phyloP scores from a whole-genome alignment of 2,888 invertebrate genomes.

The Epinotia demarniana region DNA sequence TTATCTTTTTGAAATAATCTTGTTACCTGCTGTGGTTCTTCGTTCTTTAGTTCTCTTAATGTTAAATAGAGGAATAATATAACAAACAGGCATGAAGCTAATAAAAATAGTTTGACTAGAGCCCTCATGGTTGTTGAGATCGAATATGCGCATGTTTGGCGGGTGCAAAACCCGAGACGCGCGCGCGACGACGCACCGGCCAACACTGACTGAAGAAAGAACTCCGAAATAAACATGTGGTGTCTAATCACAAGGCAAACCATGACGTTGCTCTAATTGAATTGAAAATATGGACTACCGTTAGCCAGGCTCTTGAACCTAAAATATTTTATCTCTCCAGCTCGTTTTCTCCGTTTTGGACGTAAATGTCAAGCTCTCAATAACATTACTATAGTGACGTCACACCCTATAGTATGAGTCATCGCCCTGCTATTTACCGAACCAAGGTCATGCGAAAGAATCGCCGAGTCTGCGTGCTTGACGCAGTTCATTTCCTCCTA shows the following conservation, averaged over 20 bases:
- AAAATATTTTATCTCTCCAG: neutral
- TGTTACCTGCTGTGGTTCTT: neutral
- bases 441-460: conserved; percentile 6
- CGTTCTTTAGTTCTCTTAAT: conserved; percentile 6
- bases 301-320: neutral
- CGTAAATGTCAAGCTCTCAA: neutral
- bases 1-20: conserved; percentile 41
- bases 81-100: conserved; percentile 12
- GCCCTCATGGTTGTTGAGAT: conserved; percentile 1
- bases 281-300: conserved; percentile 3
- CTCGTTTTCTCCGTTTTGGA: neutral
- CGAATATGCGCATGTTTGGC: neutral
- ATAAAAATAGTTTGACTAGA: conserved; percentile 24
- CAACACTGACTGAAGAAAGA: conserved; percentile 21
- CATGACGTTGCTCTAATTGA: conserved; percentile 7
- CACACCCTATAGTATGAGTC: conserved; percentile 5
- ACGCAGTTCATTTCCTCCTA: conserved; percentile 2
- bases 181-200: conserved; percentile 28
- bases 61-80: conserved; percentile 27
- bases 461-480: neutral
- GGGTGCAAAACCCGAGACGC: neutral
- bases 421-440: conserved; percentile 10
- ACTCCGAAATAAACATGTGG: conserved; percentile 21
- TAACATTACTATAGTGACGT: conserved; percentile 19
- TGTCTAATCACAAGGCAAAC: conserved; percentile 1